Evolutionary conservation across 2,113 vertebrate species (phyloP).

Genomic region (Callipepla californica): DNA sequence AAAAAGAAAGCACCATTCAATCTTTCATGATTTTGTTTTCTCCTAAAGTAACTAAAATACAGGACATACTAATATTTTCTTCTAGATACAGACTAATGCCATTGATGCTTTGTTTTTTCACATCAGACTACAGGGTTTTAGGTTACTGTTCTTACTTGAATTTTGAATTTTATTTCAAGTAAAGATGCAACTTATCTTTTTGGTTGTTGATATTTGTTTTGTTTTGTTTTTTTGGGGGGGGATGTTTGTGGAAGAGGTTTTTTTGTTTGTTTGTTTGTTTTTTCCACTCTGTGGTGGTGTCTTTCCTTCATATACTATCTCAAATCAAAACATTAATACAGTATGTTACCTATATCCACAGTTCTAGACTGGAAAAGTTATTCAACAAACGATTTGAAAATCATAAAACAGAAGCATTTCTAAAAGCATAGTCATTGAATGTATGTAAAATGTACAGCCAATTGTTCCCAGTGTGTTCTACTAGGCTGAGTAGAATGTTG

Average conservation of each 20-base stretch:
- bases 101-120: background rate
- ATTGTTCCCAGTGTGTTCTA: background rate
- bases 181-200: background rate
- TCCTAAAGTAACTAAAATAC: background rate
- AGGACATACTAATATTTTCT: background rate
- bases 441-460: background rate
- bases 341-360: background rate
- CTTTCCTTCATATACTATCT: background rate
- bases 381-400: background rate
- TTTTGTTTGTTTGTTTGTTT: background rate
- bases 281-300: background rate
- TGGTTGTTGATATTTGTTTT: background rate
- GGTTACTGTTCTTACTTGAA: background rate
- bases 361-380: background rate
- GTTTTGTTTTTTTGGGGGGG: too few relatives aligned
- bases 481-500: background rate
- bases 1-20: background rate
- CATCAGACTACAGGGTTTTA: background rate
- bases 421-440: background rate
- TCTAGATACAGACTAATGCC: background rate
- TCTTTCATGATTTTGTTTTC: background rate
- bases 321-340: background rate
- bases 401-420: background rate
- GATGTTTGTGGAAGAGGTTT: too few relatives aligned
- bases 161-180: background rate